Conservation (phyloP, 2,113 vertebrate genomes). For the Procavia capensis region DNA sequence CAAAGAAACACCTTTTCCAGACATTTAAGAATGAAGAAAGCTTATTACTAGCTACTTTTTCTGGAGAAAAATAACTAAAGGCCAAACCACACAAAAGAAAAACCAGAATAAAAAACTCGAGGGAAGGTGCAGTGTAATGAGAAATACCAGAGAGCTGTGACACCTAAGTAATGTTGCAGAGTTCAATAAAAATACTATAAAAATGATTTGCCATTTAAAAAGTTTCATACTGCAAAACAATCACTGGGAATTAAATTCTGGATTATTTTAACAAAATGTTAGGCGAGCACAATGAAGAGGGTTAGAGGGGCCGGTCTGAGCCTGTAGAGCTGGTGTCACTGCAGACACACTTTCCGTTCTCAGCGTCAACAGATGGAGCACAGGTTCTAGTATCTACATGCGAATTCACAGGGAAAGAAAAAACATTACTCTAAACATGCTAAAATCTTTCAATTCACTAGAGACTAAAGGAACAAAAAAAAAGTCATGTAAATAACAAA, state of each 20-base stretch:
- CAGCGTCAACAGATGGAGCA: neutral
- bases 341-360: neutral
- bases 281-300: neutral
- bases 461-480: neutral
- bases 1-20: neutral
- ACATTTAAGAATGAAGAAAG: neutral
- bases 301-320: neutral
- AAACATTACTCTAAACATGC: neutral
- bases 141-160: neutral
- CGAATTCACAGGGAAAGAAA: neutral
- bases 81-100: neutral
- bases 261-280: neutral
- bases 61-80: neutral
- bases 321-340: neutral
- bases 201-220: neutral
- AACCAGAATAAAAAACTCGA: constrained; percentile 17
- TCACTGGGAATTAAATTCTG: neutral
- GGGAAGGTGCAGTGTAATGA: neutral
- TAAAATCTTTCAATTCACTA: neutral
- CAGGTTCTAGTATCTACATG: neutral
- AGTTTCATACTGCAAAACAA: neutral
- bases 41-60: neutral
- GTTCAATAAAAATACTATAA: neutral
- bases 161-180: neutral
- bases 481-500: neutral